phyloP scores from a whole-genome alignment of 92 coral and sea anemone species.

The Heliopora coerulea region DNA sequence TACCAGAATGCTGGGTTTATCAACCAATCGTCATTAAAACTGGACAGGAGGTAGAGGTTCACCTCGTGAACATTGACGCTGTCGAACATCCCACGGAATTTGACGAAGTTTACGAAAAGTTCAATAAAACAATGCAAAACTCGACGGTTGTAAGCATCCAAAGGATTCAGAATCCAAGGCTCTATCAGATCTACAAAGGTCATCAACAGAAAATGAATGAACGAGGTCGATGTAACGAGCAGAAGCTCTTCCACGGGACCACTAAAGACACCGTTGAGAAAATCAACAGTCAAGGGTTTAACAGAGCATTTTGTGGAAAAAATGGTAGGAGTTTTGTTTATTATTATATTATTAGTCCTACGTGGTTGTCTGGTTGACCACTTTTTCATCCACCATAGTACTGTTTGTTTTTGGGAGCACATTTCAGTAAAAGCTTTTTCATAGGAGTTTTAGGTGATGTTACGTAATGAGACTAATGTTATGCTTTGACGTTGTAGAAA shows the following conservation, averaged over 20 bases:
- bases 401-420: no score
- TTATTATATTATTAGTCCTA: no score
- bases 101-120: slow-evolving; percentile 18
- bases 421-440: no score
- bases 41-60: slow-evolving; percentile 42
- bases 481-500: no score
- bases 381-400: no score
- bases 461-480: no score
- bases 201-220: slow-evolving; percentile 24
- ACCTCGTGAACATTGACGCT: not conserved
- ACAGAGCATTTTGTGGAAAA: slow-evolving; percentile 46
- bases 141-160: slow-evolving; percentile 32
- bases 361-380: no score
- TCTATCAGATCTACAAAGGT: slow-evolving; percentile 19
- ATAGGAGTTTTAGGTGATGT: no score
- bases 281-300: slow-evolving; percentile 39
- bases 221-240: slow-evolving; percentile 19
- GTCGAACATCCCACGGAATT: slow-evolving; percentile 5
- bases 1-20: slow-evolving; percentile 1
- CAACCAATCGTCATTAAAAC: slow-evolving; percentile 32
- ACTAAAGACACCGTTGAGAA: slow-evolving; percentile 3
- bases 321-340: no score
- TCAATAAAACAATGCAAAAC: slow-evolving; percentile 17
- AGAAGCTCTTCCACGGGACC: slow-evolving; percentile 44
- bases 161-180: slow-evolving; percentile 43